These are phyloP conservation scores for Parauchenoglanis punctatus DNA, from an alignment of 2,797 vertebrate genomes.

Conservation along the genomic window DNA sequence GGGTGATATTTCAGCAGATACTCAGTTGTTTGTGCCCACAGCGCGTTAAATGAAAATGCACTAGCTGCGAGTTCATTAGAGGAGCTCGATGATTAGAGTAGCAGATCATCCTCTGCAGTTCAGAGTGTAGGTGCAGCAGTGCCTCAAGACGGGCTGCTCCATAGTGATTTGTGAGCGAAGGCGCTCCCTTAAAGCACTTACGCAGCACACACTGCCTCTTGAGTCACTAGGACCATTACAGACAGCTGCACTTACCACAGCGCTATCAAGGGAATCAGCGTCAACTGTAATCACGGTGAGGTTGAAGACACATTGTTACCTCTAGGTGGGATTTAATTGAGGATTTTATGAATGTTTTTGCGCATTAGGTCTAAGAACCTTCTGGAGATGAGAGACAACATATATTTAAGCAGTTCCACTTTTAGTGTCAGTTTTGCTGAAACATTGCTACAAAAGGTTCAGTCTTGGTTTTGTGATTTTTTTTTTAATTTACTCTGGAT, in stretches of 20 bases:
- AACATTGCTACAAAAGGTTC: neutral
- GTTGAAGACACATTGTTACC: constrained; percentile 15
- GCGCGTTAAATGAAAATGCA: constrained; percentile 9
- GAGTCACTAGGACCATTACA: constrained; percentile 25
- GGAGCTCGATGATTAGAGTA: constrained; percentile 63
- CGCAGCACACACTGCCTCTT: constrained; percentile 33
- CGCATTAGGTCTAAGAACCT: neutral
- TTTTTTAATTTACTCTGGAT: neutral
- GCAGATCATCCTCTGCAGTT: constrained; percentile 62
- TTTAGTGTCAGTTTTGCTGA: neutral
- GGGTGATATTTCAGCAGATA: constrained; percentile 69
- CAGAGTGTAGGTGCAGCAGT: constrained; percentile 47
- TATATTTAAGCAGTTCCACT: neutral
- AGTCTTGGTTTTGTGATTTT: neutral
- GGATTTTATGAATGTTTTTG: neutral
- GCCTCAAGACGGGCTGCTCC: constrained; percentile 46
- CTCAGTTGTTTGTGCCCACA: constrained; percentile 28
- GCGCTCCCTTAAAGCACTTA: constrained; percentile 36
- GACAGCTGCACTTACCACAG: constrained; percentile 24
- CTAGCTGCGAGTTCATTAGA: constrained; percentile 65
- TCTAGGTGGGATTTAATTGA: constrained; percentile 1
- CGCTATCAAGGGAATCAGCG: constrained; percentile 14
- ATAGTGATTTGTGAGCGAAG: constrained; percentile 50
- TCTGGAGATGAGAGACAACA: neutral
- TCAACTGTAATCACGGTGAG: constrained; percentile 24